phyloP scores from a whole-genome alignment of 2,113 vertebrate species.

The Dicaeum eximium region DNA sequence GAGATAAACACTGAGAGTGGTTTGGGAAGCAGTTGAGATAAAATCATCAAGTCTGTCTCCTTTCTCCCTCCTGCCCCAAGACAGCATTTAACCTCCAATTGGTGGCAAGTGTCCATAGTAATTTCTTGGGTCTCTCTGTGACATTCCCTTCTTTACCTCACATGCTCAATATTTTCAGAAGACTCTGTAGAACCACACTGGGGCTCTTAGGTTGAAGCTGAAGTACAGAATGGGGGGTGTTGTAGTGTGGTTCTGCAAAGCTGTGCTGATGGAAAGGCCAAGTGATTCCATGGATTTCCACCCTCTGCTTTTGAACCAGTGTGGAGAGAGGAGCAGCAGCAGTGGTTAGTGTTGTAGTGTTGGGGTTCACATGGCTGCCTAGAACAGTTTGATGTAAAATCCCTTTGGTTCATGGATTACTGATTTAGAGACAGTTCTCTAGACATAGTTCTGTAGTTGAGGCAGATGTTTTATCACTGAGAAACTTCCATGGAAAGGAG shows the following conservation, averaged over 20 bases:
- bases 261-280: background rate
- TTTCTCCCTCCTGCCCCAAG: background rate
- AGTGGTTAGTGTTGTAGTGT: background rate
- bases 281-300: background rate
- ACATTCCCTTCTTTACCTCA: background rate
- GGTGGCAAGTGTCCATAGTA: background rate
- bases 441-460: background rate
- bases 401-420: background rate
- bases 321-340: background rate
- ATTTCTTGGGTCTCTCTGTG: background rate
- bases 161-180: background rate
- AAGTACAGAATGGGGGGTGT: rapidly evolving
- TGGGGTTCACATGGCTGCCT: background rate
- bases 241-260: background rate
- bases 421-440: background rate
- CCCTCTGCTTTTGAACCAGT: background rate
- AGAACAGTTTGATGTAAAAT: background rate
- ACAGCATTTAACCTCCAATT: background rate
- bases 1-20: background rate
- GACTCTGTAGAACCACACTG: background rate
- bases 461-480: background rate
- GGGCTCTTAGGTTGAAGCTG: background rate
- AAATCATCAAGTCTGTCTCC: background rate
- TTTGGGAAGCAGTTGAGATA: background rate
- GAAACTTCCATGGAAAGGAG: background rate